A percentile compares a stretch with the other conserved stretches of the same genome.
Conservation (phyloP, 2,113 vertebrate genomes). For the Catharus fuscescens region DNA sequence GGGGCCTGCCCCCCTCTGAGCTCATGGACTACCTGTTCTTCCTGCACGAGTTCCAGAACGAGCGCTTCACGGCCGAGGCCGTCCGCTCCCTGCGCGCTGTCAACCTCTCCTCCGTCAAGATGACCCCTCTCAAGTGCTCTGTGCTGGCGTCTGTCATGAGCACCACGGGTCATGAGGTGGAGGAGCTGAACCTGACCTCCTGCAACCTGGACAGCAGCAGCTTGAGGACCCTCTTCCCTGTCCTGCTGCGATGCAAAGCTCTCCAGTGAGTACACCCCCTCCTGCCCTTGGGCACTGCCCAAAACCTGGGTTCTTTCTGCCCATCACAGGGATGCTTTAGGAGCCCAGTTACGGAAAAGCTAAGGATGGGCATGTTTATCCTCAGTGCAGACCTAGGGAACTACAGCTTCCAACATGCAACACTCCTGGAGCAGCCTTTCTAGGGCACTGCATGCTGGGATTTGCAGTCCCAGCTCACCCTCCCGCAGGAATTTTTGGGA, state of each 20-base stretch:
- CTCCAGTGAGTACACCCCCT: conserved; percentile 84
- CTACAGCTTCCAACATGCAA: not conserved
- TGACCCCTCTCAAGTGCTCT: conserved; percentile 92
- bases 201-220: conserved; percentile 84
- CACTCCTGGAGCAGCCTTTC: not conserved
- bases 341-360: not conserved
- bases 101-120: conserved; percentile 82
- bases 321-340: not conserved
- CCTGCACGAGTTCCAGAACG: conserved; percentile 95
- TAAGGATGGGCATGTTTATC: not conserved
- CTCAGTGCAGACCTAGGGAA: not conserved
- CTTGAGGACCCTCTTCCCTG: conserved; percentile 80
- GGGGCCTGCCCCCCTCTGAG: conserved; percentile 86
- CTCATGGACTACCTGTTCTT: conserved; percentile 93
- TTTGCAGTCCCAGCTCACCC: not conserved
- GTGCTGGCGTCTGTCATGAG: conserved; percentile 86
- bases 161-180: conserved; percentile 79
- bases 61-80: conserved; percentile 87
- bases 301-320: not conserved
- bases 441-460: not conserved
- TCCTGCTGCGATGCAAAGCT: conserved; percentile 82
- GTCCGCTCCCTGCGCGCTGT: conserved; percentile 81
- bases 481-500: not conserved
- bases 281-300: not conserved
- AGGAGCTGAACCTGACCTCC: conserved; percentile 87